phyloP scores from a whole-genome alignment of 2,888 invertebrate species.

The Drosophila suboccidentalis region DNA sequence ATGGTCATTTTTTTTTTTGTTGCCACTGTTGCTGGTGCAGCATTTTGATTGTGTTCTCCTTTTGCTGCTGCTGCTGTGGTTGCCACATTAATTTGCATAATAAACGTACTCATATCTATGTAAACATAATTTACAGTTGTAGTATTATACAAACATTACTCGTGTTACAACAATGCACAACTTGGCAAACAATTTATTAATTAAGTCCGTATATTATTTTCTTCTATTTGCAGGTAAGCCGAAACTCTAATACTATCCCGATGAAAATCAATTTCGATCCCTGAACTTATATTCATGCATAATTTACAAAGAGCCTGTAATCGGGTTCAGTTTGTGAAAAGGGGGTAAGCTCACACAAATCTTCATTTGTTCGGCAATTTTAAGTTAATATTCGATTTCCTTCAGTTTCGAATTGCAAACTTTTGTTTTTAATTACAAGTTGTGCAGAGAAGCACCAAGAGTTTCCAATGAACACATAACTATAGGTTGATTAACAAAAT shows the following conservation, averaged over 20 bases:
- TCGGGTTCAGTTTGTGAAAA: not conserved
- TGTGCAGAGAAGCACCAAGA: not conserved
- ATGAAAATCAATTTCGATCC: conserved; percentile 2
- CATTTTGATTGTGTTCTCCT: conserved; percentile 16
- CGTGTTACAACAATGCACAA: conserved; percentile 21
- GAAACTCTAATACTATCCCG: not conserved
- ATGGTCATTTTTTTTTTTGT: conserved; percentile 55
- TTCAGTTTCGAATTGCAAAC: not conserved
- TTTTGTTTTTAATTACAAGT: conserved; percentile 9
- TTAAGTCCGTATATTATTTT: conserved; percentile 36
- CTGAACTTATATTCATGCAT: not conserved
- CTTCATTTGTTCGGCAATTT: not conserved
- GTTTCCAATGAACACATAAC: not conserved
- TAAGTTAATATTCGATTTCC: not conserved
- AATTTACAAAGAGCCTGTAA: not conserved
- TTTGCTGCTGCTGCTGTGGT: conserved; percentile 20
- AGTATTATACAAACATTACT: conserved; percentile 22
- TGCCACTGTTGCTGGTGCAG: conserved; percentile 12
- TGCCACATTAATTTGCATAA: conserved; percentile 65
- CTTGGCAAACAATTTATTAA: conserved; percentile 33
- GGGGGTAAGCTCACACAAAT: conserved; percentile 1
- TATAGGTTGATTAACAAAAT: conserved; percentile 5
- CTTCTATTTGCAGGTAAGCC: conserved; percentile 52
- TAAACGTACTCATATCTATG: conserved; percentile 18
- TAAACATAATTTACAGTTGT: conserved; percentile 19